Base-by-base conservation (phyloP, 2,113 vertebrate species). In the Polypterus bichir region DNA sequence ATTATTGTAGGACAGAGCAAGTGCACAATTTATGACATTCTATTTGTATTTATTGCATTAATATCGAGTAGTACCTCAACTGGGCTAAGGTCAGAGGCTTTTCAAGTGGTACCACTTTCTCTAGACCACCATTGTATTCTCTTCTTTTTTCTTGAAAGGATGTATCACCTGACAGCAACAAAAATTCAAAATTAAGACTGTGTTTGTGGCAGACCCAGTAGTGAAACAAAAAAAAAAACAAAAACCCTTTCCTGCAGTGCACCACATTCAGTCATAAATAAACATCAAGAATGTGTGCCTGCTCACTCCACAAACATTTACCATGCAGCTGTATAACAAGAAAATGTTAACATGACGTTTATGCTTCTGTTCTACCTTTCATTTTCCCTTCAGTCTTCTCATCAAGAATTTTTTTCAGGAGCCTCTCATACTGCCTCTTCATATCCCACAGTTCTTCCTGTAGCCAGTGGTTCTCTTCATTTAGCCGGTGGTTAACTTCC, bases 401-500 rank as follows among this genome's bases (percentile, higher is more conserved):
- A 46, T 59, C 47, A n/a, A 59, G 44, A n/a, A 7, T 53, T 49
- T 44, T 51, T 47, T 27, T 64, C 46, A 57, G 44, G 6, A 73
- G 57, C 51, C 62, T 10, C 61, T 66, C 58, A 5, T 66, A 57
- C 54, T 71, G 61, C 6, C 66, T 70, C 59, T 63, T 69, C 44
- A 65, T 45, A 62, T 75, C 73, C 69, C 67, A 64, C 10, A 74
- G 47, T 3, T 67, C 55, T 60, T 72, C 73, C 62, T 68, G 69
- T 59, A 73, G n/a, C 48, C 59, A 48, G 48, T 67, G 62, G 62
- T 73, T 73, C 64, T 75, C 62, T 48, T 69, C 71, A 65, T 56
- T 66, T 27, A 71, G 44, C 8, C 63, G 61, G 53, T 73, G 73
- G 44, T 51, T 68, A 49, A 63, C 49, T 45, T 64, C 63, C 59